Evolutionary conservation across 2,888 invertebrate species (phyloP), one percentile per base, ranked within the genome.

Genomic region (Drosophila putrida): DNA sequence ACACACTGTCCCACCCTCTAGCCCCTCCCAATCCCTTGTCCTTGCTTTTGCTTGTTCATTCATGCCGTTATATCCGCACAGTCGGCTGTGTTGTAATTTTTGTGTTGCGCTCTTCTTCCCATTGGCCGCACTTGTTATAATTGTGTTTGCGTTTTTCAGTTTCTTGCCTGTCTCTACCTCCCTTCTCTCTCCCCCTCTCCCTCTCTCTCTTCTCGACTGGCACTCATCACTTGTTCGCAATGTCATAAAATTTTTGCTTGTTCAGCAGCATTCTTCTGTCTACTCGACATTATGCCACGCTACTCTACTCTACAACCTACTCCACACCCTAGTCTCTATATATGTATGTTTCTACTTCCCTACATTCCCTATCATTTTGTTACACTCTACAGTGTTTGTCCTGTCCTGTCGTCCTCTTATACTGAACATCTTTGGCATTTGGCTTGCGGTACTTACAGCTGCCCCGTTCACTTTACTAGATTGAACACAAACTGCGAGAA

Each of bases 201-300:
- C 31, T 0, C 31, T 9, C 6, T 33, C 47, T 36, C 46, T 15
- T 13, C 38, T 51, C 35, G 28, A 55, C 39, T 62, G 28, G 28
- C 67, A 41, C 68, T 71, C 78, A 62, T 77, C 78, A 67, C 78
- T 69, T 78, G 78, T 67, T 78, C 68, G 77, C 81, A 78, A 83
- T 83, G 83, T 86, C 86, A 83, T 83, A 83, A 83, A 86, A 86
- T 79, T 83, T 83, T 68, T 83, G 83, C 83, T 86, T 83, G 87
- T 67, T 83, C 83, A 83, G 86, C 83, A 79, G 66, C 79, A 76
- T 85, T 85, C 76, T 84, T 71, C 71, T 59, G 54, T 57, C 47
- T 49, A 41, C 54, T 59, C 68, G 44, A 57, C 72, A 68, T 77
- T 62, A 47, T 72, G 53, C 63, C 15, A 53, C 38, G 47, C 61